Conservation (phyloP, 1,140 invertebrate species). For the Oreohelix idahoensis region DNA sequence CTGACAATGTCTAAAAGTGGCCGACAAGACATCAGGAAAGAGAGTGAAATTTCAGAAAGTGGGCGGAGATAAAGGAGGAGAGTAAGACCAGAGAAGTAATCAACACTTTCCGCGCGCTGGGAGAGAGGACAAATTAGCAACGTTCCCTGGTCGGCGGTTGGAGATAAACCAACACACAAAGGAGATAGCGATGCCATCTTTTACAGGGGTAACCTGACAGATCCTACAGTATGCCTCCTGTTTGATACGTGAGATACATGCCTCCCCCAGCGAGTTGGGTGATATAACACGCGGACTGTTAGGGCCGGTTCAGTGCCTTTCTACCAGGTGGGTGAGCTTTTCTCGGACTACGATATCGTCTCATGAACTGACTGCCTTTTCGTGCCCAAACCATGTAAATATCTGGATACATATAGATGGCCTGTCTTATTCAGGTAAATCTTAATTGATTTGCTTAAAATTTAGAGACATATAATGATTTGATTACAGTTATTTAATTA, state of each 20-base stretch:
- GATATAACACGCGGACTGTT: not conserved
- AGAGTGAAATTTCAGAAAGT: not conserved
- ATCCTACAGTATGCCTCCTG: not conserved
- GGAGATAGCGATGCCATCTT: slow-evolving; percentile 7
- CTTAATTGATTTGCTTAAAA: too few relatives aligned
- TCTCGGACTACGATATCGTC: too few relatives aligned
- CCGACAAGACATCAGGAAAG: too few relatives aligned
- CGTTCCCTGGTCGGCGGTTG: not conserved
- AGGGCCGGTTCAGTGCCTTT: not conserved
- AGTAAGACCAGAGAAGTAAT: not conserved
- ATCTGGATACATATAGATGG: too few relatives aligned
- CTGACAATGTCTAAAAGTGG: too few relatives aligned
- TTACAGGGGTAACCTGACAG: not conserved
- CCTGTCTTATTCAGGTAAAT: too few relatives aligned
- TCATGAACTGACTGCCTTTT: too few relatives aligned
- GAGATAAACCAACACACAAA: not conserved
- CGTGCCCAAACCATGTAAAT: too few relatives aligned
- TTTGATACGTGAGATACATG: not conserved
- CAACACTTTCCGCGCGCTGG: not conserved
- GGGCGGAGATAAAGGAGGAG: not conserved
- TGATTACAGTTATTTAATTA: too few relatives aligned
- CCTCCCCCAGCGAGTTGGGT: not conserved
- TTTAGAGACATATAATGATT: too few relatives aligned
- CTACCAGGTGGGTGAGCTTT: too few relatives aligned
- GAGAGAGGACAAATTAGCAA: slow-evolving; percentile 8